Conservation (phyloP, 2,797 vertebrate species). For the Carduelis carduelis region DNA sequence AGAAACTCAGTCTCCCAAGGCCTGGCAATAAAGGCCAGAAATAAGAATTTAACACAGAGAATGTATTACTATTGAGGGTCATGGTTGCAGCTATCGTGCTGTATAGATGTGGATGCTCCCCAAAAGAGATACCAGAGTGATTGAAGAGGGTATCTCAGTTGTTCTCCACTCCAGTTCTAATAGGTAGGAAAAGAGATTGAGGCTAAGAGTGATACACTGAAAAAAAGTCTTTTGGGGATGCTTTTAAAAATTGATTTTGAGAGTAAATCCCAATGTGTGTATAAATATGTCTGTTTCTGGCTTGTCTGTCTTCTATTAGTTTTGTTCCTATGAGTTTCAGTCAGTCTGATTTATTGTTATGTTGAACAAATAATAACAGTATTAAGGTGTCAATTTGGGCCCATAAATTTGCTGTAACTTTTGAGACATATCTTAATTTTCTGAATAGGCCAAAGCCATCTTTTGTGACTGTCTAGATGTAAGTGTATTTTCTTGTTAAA, state of each 20-base stretch:
- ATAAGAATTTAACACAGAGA: slow-evolving; percentile 24
- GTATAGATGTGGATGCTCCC: not conserved
- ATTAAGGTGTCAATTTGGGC: not conserved
- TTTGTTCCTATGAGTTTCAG: not conserved
- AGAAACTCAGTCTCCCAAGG: not conserved
- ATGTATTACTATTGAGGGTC: slow-evolving; percentile 7
- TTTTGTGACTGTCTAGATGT: not conserved
- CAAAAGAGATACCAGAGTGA: not conserved
- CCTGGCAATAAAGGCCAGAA: not conserved
- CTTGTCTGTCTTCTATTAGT: not conserved
- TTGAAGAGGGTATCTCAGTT: slow-evolving; percentile 12
- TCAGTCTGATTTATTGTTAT: not conserved
- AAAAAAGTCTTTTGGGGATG: not conserved
- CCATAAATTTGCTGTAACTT: not conserved
- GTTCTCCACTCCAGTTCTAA: slow-evolving; percentile 5
- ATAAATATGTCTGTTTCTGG: not conserved
- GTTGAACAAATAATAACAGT: not conserved
- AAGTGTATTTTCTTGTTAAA: not conserved
- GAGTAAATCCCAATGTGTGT: not conserved
- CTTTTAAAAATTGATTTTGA: slow-evolving; percentile 30
- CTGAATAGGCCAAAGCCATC: not conserved
- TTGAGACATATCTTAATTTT: not conserved
- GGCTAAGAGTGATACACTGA: not conserved
- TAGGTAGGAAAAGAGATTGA: slow-evolving; percentile 1
- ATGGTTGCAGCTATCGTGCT: not conserved